These are phyloP conservation scores for Autographa gamma DNA, from an alignment of 2,888 invertebrate genomes.

Conservation along the genomic window DNA sequence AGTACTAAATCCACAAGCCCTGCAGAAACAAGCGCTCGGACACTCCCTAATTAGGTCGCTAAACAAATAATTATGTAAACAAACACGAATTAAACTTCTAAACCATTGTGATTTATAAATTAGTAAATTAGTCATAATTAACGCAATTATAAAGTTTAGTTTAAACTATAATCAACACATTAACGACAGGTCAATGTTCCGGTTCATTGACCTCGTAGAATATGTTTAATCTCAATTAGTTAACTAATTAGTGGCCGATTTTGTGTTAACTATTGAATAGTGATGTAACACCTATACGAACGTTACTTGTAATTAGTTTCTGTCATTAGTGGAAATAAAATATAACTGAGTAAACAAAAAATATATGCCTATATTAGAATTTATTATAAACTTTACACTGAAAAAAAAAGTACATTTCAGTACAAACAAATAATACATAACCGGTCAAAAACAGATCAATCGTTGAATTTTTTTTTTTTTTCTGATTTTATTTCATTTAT, in stretches of 20 bases:
- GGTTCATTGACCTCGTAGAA: slow-evolving; percentile 25
- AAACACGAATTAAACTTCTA: slow-evolving; percentile 5
- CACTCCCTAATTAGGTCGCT: not conserved
- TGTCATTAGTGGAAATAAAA: not conserved
- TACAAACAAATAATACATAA: too few relatives aligned
- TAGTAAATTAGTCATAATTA: slow-evolving; percentile 32
- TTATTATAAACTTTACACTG: too few relatives aligned
- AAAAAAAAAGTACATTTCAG: too few relatives aligned
- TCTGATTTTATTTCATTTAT: too few relatives aligned
- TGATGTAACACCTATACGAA: not conserved
- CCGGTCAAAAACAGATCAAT: too few relatives aligned
- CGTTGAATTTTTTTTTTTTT: too few relatives aligned
- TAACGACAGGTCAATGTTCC: slow-evolving; percentile 32
- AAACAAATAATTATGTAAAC: not conserved
- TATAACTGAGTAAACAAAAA: too few relatives aligned
- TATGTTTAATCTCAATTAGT: slow-evolving; percentile 17
- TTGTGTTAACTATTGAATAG: not conserved
- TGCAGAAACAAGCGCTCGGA: not conserved
- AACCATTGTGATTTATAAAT: slow-evolving; percentile 23
- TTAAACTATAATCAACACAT: slow-evolving; percentile 42
- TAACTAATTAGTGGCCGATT: slow-evolving; percentile 17
- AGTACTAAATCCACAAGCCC: slow-evolving; percentile 4
- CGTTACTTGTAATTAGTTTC: not conserved
- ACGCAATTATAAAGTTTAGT: slow-evolving; percentile 45
- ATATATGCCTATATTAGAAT: too few relatives aligned